Evolutionary conservation across 2,888 invertebrate genomes (phyloP), one percentile per base, ranked within the genome.

Genomic region (Andrena hattorfiana): DNA sequence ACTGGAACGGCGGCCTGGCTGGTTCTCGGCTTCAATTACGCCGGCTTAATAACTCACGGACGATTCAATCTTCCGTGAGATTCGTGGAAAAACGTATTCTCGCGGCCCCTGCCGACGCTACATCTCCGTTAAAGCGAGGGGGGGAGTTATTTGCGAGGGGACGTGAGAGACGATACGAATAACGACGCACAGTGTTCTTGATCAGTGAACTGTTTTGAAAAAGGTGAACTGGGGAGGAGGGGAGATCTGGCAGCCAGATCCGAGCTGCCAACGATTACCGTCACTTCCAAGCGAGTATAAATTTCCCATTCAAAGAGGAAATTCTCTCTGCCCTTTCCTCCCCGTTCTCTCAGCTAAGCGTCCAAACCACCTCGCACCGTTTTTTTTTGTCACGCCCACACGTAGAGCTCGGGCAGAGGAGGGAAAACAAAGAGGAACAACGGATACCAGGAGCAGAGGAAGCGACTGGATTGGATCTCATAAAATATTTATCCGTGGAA

Each of bases 401-500:
- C 10, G 26, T 2, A 7, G 30, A 30, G 49, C 42, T 42, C 16
- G 16, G 49, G 30, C n/a, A 8, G 13, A n/a, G 20, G 54, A 2
- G 23, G 20, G 59, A 68, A 60, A 59, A 68, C 67, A 35, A 32
- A 54, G 78, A 68, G 32, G n/a, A 62, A 60, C 49, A 42, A n/a
- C 23, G 67, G 7, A 67, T 59, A 69, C n/a, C 23, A 3, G 8
- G 51, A 20, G 20, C 42, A 20, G 32, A 62, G 67, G 72, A 42
- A 42, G 81, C 67, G 10, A 63, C 49, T 49, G 68, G 83, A 84
- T 83, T 70, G 78, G 78, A 76, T 84, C 79, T 83, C 84, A 78
- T 84, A 79, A 84, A 84, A 83, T 84, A 84, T 84, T 84, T 79
- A 83, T 83, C 72, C 73, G 64, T n/a, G 76, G 68, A 62, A 79